These are phyloP conservation scores for Rhombomys opimus DNA, from an alignment of 2,113 vertebrate species.

Conservation along the genomic window DNA sequence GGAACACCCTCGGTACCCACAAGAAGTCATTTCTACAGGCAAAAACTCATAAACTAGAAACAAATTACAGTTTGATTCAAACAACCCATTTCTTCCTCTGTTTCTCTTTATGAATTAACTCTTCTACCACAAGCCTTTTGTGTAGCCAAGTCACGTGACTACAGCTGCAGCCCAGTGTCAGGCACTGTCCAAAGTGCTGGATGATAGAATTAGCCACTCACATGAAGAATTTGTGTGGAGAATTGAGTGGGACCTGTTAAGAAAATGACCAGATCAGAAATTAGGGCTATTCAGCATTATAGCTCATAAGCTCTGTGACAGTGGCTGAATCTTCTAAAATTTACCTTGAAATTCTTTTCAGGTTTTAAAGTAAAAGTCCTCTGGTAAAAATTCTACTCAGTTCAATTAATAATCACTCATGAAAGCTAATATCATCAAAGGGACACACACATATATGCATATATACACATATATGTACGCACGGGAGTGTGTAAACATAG, in stretches of 20 bases:
- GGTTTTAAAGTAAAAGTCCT: slow-evolving; percentile 40
- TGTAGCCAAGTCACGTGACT: background rate
- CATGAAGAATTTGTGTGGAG: background rate
- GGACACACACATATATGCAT: no score
- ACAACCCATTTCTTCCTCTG: background rate
- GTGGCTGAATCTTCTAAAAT: background rate
- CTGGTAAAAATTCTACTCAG: background rate
- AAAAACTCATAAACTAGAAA: slow-evolving; percentile 4
- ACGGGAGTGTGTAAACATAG: background rate
- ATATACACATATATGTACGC: no score
- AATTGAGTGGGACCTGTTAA: background rate
- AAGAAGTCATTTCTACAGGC: background rate
- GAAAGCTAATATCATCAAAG: background rate
- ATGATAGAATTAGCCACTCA: background rate
- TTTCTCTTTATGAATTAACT: background rate
- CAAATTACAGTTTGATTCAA: background rate
- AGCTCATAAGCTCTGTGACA: background rate
- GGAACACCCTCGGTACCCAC: background rate
- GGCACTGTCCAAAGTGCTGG: slow-evolving; percentile 41
- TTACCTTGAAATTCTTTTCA: background rate
- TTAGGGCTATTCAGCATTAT: background rate
- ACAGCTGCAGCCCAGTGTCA: accelerated
- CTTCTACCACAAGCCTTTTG: background rate
- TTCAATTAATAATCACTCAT: background rate
- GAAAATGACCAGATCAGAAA: background rate